These are phyloP conservation scores for Gasterosteus aculeatus DNA, from an alignment of 2,113 vertebrate species.

Conservation along the genomic window DNA sequence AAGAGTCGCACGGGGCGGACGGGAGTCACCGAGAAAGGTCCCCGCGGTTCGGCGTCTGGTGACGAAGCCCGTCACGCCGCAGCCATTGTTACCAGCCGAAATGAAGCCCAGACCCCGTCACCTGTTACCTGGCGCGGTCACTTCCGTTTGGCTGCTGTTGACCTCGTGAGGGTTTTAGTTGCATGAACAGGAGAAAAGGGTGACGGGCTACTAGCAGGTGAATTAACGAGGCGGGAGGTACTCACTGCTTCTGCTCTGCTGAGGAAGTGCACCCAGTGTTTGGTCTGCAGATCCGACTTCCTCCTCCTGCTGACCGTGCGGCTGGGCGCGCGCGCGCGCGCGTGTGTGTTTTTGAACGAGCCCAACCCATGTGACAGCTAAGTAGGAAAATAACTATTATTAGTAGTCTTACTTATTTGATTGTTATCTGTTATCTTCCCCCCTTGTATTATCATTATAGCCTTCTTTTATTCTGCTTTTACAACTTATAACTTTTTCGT, in stretches of 20 bases:
- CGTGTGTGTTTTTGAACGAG: conserved; percentile 33
- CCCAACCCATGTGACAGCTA: conserved; percentile 30
- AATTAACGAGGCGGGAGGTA: background rate
- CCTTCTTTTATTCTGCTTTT: no score
- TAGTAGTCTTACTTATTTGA: no score
- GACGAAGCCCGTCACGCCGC: background rate
- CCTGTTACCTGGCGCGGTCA: conserved; percentile 25
- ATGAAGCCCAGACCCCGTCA: background rate
- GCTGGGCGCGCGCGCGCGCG: background rate
- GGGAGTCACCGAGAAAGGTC: background rate
- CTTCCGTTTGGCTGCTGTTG: background rate
- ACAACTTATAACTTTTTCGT: no score
- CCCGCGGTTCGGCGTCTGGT: background rate
- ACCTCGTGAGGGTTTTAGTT: background rate
- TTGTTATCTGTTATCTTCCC: no score
- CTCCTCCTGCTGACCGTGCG: conserved; percentile 2
- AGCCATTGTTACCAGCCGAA: no score
- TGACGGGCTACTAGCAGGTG: no score
- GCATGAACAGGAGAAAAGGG: rapidly evolving
- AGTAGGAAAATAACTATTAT: no score
- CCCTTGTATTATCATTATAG: no score
- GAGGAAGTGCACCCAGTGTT: conserved; percentile 44
- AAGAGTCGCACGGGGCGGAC: conserved; percentile 23
- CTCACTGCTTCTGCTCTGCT: conserved; percentile 43
- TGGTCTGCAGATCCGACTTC: conserved; percentile 48